phyloP scores from a whole-genome alignment of 2,888 invertebrate species.

The Drepanosiphum platanoidis region DNA sequence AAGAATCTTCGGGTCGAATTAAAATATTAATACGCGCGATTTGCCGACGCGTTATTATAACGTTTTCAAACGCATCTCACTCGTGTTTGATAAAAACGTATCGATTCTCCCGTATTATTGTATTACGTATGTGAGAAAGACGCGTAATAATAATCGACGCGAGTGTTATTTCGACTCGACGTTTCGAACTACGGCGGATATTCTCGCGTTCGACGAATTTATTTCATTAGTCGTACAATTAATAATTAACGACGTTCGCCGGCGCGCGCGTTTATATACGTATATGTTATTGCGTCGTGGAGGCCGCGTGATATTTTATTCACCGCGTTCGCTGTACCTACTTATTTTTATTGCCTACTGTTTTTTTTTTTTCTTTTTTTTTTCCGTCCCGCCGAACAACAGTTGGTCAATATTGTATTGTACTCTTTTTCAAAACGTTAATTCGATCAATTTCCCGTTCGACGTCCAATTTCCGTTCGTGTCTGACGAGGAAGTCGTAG shows the following conservation, averaged over 20 bases:
- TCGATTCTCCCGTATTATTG: too few relatives aligned
- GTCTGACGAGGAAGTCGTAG: neutral
- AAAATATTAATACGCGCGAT: too few relatives aligned
- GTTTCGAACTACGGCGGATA: too few relatives aligned
- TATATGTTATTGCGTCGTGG: neutral
- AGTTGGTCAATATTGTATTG: constrained; percentile 4
- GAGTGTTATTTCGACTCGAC: too few relatives aligned
- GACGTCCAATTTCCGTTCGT: constrained; percentile 27
- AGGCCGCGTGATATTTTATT: neutral
- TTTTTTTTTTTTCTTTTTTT: neutral
- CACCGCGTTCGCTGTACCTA: neutral
- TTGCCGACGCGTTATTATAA: too few relatives aligned
- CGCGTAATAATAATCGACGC: too few relatives aligned
- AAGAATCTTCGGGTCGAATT: too few relatives aligned
- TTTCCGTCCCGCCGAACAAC: neutral
- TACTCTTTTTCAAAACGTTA: neutral
- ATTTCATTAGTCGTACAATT: too few relatives aligned
- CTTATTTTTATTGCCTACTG: neutral
- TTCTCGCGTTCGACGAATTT: too few relatives aligned
- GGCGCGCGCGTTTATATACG: neutral
- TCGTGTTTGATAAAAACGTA: too few relatives aligned
- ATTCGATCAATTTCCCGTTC: constrained; percentile 36
- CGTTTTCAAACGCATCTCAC: too few relatives aligned
- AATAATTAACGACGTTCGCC: neutral
- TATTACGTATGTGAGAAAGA: too few relatives aligned